phyloP scores from a whole-genome alignment of 2,113 vertebrate genomes.

The Lontra canadensis region DNA sequence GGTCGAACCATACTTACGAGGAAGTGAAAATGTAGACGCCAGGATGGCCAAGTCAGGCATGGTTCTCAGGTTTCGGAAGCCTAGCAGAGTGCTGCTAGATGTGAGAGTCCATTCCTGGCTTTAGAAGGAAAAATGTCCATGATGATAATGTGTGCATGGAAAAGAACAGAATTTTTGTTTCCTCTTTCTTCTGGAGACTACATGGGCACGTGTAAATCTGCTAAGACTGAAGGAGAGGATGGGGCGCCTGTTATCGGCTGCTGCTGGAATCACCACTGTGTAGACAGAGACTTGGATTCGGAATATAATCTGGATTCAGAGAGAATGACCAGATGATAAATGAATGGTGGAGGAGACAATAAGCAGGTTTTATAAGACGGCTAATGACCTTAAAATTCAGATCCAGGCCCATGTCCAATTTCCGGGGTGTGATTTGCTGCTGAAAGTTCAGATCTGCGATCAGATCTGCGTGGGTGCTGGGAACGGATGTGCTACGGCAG shows the following conservation, averaged over 20 bases:
- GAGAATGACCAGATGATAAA: background rate
- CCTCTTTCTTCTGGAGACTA: background rate
- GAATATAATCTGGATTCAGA: background rate
- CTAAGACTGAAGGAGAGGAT: background rate
- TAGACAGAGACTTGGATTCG: background rate
- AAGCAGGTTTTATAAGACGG: background rate
- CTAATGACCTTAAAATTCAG: background rate
- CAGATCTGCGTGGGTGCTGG: background rate
- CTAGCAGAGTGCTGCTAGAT: background rate
- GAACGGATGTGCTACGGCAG: background rate
- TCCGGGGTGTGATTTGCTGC: background rate
- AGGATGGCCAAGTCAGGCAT: background rate
- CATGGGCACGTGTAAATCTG: background rate
- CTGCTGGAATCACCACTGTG: background rate
- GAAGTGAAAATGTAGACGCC: background rate
- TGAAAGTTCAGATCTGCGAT: background rate
- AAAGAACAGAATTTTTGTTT: background rate
- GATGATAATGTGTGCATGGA: background rate
- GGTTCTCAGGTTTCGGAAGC: background rate
- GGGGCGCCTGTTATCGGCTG: background rate
- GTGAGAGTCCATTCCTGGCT: background rate
- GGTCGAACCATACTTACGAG: background rate
- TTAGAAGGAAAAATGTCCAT: background rate
- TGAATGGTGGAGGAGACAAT: background rate
- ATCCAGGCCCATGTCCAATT: background rate